Percentiles rank a stretch among this genome's conserved stretches.
Evolutionary conservation across 2,797 vertebrate species (phyloP).

Genomic region (Phrynocephalus guinanensis): DNA sequence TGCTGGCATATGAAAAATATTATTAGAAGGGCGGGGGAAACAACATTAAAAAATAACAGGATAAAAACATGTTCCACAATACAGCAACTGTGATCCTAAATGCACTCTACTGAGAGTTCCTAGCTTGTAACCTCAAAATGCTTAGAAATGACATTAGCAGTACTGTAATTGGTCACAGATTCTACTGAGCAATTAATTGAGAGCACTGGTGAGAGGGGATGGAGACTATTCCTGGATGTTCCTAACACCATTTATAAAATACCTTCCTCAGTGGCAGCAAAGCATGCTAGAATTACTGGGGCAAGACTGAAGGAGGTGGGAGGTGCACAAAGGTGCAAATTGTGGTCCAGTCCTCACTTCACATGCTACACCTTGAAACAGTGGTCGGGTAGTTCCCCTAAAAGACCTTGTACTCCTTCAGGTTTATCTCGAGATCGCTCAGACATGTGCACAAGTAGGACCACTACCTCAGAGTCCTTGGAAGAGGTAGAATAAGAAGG

Average conservation of each 20-base stretch:
- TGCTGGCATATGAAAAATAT: conserved; percentile 69
- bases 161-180: conserved; percentile 41
- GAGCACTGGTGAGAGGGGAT: conserved; percentile 5
- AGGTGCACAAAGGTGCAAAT: background rate
- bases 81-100: conserved; percentile 25
- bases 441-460: conserved; percentile 1
- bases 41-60: conserved; percentile 35
- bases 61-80: conserved; percentile 38
- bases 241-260: conserved; percentile 1
- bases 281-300: background rate
- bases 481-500: conserved; percentile 28
- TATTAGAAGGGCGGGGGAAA: conserved; percentile 61
- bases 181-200: conserved; percentile 43
- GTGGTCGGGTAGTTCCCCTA: background rate
- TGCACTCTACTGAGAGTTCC: background rate
- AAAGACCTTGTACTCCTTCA: background rate
- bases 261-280: conserved; percentile 1
- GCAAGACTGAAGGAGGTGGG: background rate
- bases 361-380: background rate
- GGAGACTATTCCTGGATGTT: conserved; percentile 46
- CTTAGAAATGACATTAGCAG: conserved; percentile 62
- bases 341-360: background rate
- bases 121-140: conserved; percentile 39
- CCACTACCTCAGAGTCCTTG: background rate
- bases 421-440: background rate